Evolutionary conservation across 92 coral and sea anemone species (phyloP), one percentile per base, ranked within the genome.

Genomic region (Palythoa caribaeorum): DNA sequence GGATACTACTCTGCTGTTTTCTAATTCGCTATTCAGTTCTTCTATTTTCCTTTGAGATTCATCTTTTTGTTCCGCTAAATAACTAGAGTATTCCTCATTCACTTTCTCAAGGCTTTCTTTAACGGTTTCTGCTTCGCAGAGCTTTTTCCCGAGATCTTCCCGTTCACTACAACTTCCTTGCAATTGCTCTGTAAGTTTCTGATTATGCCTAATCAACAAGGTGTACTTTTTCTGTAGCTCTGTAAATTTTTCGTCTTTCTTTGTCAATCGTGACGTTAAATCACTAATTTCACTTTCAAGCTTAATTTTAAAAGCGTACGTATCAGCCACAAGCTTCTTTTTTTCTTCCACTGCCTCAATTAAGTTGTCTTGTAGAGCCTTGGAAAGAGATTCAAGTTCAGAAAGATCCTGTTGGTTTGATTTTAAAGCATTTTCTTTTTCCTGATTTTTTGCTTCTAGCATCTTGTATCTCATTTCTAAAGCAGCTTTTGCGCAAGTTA

Each of bases 291-390:
- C 87, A 57, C 73, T 80, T 8, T 91, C 94, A 68, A 93, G 83
- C 74, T 93, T 93, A 75, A 85, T 71, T 55, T 93, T 95, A 79
- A 89, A 94, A 40, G 90, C 71, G 71, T 90, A 90, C 50, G 92
- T 90, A 71, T 94, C 96, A 54, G 88, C 92, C 50, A 93, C 92
- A 44, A 91, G 90, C 35, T 83, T 68, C 2, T 47, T 87, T 83
- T 79, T 87, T 37, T 91, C 96, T 52, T 89, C 91, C 15, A 89
- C 94, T 44, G 87, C 9, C 38, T 77, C 87, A 83, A 72, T 65
- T 35, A 68, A 60, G 68, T 50, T 63, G 85, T 68, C 68, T 52
- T 90, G 78, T 7, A 90, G 53, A 10, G 84, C 69, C 16, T 65
- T 71, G 50, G 16, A 88, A 16, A 78, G 84, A 20, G 59, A 72